Evolutionary conservation across 2,888 invertebrate genomes (phyloP), one percentile per base, ranked within the genome.

Genomic region (Pandemis cinnamomeana): DNA sequence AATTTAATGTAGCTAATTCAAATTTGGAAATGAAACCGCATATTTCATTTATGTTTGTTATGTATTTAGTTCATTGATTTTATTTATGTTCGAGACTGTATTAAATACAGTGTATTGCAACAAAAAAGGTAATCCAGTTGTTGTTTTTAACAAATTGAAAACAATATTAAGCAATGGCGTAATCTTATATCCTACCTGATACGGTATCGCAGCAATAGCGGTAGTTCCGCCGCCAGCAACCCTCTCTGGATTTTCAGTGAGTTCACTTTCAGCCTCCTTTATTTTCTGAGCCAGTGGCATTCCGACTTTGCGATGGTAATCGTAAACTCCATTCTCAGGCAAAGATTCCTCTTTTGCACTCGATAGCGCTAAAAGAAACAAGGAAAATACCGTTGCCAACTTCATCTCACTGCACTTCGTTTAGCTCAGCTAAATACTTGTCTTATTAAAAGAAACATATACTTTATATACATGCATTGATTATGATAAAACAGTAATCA

Each of bases 181-280:
- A 36, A 36, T 36, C 27, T 36, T 36, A n/a, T 15, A n/a, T 15
- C 20, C 61, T 66, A 74, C 73, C 66, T 74, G 74, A 58, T 74
- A 74, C 11, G 74, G 74, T 6, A 67, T 60, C 7, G 51, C 58
- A 5, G 70, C 58, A 41, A 70, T 11, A 10, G 46, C 15, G 10
- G 74, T 61, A 15, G 60, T 15, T 27, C 66, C 70, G 41, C 74
- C 74, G n/a, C 74, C 74, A n/a, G 63, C 70, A 36, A 74, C 64
- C 44, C 67, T 74, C 11, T 48, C 62, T 5, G 27, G 27, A 13
- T 48, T 66, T 27, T 63, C 13, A 8, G 20, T 42, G 5, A 64
- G 8, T n/a, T 53, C 58, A 10, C 51, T 41, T 66, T 74, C 74
- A 42, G 42, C 48, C 0, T 41, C 60, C 66, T 67, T 70, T 36